Base-by-base conservation (phyloP, 2,797 vertebrate species). In the Meriones psammophilus region DNA sequence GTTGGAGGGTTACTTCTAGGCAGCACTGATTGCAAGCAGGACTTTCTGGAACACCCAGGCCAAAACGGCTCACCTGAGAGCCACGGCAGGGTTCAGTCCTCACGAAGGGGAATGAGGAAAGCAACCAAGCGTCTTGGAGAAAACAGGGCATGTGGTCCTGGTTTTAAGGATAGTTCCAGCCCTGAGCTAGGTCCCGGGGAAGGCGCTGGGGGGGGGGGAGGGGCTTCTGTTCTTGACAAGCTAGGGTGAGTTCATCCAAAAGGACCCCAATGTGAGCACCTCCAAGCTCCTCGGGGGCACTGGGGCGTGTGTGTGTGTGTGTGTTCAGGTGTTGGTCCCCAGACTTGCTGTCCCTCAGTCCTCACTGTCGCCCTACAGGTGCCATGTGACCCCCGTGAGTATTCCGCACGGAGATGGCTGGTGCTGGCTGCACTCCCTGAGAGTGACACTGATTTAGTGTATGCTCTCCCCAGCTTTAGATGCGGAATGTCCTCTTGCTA, bases 11-110 rank as follows among this genome's bases (percentile, higher is more conserved):
- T 74, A 56, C 90, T 58, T 83, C 83, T 18, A 28, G 8, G 46
- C 94, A 36, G 54, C 33, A 28, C 56, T 92, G 36, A 92, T 58
- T 88, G 68, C 95, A 94, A 95, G 42, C 24, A 90, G 42, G 60
- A n/a, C 39, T 39, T 69, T 89, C 18, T 73, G n/a, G 39, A 94
- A 87, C 24, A 71, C 66, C 5, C 26, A 20, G 30, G 91, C 30
- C 69, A 92, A 87, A 95, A 69, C 18, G 62, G 8, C 22, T 91
- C 66, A 91, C 77, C 69, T 95, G n/a, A 79, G 64, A 66, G 33
- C n/a, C 69, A 74, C 69, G 39, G 81, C 15, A 64, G 81, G 64
- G 50, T 91, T 50, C 10, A 14, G 42, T 54, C 42, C 36, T 88
- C n/a, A 33, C 30, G 46, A 77, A 85, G 10, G 33, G 1, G 54